These are phyloP conservation scores for Lucifuga dentata DNA, from an alignment of 2,113 vertebrate genomes.

Conservation along the genomic window DNA sequence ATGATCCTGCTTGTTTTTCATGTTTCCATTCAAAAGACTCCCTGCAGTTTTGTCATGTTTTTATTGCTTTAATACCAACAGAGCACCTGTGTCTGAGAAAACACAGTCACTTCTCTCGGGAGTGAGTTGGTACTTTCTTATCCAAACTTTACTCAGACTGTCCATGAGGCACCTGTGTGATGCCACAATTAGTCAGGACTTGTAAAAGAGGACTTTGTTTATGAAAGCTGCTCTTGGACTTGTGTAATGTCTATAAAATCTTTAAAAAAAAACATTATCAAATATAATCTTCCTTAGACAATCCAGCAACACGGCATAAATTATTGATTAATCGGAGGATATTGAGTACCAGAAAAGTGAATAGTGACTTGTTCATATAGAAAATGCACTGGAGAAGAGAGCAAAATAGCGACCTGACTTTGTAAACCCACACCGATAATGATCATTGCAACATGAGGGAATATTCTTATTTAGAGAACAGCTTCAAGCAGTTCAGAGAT, in stretches of 20 bases:
- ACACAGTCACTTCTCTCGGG: not conserved
- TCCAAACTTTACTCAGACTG: slow-evolving; percentile 1
- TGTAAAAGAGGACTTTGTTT: slow-evolving; percentile 19
- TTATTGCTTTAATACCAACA: slow-evolving; percentile 17
- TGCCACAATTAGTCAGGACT: slow-evolving; percentile 21
- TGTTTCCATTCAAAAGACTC: not conserved
- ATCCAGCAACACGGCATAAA: not conserved
- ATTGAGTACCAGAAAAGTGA: too few species aligned
- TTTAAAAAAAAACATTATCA: not conserved
- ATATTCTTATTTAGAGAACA: not conserved
- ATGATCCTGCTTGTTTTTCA: not conserved
- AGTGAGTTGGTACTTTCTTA: not conserved
- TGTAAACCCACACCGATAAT: too few species aligned
- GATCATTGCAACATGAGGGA: too few species aligned
- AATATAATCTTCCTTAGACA: not conserved
- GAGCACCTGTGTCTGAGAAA: slow-evolving; percentile 19
- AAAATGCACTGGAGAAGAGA: too few species aligned
- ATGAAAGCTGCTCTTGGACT: slow-evolving; percentile 4
- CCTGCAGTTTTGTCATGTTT: slow-evolving; percentile 2
- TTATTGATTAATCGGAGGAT: slow-evolving; percentile 7
- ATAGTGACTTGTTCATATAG: too few species aligned
- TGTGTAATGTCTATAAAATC: not conserved
- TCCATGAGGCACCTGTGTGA: slow-evolving; percentile 20
- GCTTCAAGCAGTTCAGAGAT: slow-evolving; percentile 8
- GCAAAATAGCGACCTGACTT: too few species aligned